phyloP scores from a whole-genome alignment of 1,140 invertebrate species.

The Carposina sasakii region DNA sequence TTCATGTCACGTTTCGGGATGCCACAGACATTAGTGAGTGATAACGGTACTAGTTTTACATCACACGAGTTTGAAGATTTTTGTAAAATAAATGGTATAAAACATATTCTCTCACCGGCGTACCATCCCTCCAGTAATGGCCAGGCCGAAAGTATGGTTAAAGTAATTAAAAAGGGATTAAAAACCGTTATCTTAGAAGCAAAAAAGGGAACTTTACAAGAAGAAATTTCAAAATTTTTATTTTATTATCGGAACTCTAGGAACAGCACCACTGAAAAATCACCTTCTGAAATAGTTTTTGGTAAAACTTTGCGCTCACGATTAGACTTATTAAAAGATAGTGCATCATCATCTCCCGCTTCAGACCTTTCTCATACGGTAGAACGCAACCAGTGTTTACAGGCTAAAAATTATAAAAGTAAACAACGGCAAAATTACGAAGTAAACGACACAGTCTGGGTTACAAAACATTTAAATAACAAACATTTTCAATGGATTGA shows the following conservation, averaged over 20 bases:
- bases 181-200: conserved; percentile 1
- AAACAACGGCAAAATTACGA: conserved; percentile 10
- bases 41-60: background rate
- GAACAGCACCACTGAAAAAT: conserved; percentile 22
- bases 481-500: conserved; percentile 8
- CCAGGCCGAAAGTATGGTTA: conserved; percentile 20
- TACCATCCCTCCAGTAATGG: conserved; percentile 27
- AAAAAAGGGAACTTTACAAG: conserved; percentile 10
- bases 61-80: too few species aligned
- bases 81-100: too few species aligned
- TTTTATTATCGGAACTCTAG: conserved; percentile 22
- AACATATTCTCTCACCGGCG: conserved; percentile 4
- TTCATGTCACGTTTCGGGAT: background rate
- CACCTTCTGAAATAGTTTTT: conserved; percentile 20
- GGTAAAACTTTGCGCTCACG: conserved; percentile 18
- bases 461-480: conserved; percentile 14
- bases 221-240: conserved; percentile 18
- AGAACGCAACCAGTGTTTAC: conserved; percentile 19
- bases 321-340: conserved; percentile 16
- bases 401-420: conserved; percentile 21
- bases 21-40: background rate
- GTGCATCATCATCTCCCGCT: conserved; percentile 11
- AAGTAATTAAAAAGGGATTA: conserved; percentile 23
- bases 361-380: conserved; percentile 16
- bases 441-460: conserved; percentile 16